A percentile compares a stretch with the other conserved stretches of the same genome.
phyloP scores from a whole-genome alignment of 1,140 invertebrate species.

The Amphibalanus amphitrite region DNA sequence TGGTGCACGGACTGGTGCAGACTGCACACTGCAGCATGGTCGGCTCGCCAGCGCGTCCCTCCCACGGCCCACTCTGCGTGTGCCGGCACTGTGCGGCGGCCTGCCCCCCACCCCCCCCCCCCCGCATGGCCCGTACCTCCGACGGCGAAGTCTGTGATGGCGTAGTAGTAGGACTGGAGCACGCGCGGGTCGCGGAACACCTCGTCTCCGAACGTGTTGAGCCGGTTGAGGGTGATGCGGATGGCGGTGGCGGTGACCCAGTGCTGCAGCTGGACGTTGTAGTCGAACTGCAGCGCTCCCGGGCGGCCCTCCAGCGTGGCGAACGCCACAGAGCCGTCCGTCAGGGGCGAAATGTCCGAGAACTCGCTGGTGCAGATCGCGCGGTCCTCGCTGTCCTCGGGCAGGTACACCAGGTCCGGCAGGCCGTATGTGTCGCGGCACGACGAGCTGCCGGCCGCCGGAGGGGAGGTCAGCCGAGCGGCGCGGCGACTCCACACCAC shows the following conservation, averaged over 20 bases:
- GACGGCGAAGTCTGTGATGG: constrained; percentile 87
- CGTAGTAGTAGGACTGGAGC: constrained; percentile 92
- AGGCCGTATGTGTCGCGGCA: constrained; percentile 71
- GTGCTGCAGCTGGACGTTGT: constrained; percentile 72
- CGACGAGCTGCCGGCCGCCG: no score
- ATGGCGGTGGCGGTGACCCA: constrained; percentile 96
- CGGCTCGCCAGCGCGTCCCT: background rate
- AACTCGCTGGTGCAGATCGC: constrained; percentile 91
- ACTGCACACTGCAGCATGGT: background rate
- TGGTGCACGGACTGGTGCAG: no score
- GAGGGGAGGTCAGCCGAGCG: no score
- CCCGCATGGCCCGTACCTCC: constrained; percentile 46
- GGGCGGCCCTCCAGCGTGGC: constrained; percentile 88
- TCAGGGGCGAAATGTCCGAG: constrained; percentile 89
- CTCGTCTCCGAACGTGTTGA: constrained; percentile 98
- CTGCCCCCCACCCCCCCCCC: background rate
- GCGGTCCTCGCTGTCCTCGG: constrained; percentile 55
- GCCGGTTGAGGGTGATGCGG: constrained; percentile 65
- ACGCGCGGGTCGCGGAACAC: constrained; percentile 84
- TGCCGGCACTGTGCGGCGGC: background rate
- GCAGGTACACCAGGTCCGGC: constrained; percentile 49
- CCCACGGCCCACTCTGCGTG: background rate
- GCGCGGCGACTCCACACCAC: no score
- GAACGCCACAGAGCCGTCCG: constrained; percentile 89
- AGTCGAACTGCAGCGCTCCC: constrained; percentile 76